phyloP scores from a whole-genome alignment of 2,113 vertebrate genomes.

The Taurulus bubalis region DNA sequence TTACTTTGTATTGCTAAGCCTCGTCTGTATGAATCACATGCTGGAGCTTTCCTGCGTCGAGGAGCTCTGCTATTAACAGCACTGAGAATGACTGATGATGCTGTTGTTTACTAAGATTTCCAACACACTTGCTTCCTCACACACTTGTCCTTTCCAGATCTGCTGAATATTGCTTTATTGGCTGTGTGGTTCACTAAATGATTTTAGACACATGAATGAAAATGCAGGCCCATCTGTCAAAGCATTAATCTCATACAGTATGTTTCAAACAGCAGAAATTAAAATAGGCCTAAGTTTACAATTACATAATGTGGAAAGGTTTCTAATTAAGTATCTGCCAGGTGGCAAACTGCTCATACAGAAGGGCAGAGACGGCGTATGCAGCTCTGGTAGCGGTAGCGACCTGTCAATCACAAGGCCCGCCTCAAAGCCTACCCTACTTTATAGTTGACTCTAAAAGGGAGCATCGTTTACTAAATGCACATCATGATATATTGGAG shows the following conservation, averaged over 20 bases:
- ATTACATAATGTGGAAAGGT: background rate
- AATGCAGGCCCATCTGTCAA: background rate
- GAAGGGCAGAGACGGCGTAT: background rate
- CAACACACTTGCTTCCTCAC: constrained; percentile 34
- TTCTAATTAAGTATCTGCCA: background rate
- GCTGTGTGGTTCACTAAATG: background rate
- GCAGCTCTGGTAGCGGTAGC: too few relatives aligned
- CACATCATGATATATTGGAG: too few relatives aligned
- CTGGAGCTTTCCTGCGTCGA: background rate
- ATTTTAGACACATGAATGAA: background rate
- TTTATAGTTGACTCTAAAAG: too few relatives aligned
- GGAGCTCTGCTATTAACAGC: constrained; percentile 36
- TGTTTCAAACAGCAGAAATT: too few relatives aligned
- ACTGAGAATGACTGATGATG: constrained; percentile 1
- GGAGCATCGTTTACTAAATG: too few relatives aligned
- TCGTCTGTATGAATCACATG: constrained; percentile 17
- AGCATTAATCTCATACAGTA: background rate
- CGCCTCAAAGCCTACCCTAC: too few relatives aligned
- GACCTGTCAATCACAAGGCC: too few relatives aligned
- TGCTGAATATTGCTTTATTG: background rate
- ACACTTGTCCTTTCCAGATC: background rate
- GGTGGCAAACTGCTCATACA: background rate
- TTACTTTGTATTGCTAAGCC: constrained; percentile 34
- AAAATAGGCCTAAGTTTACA: background rate
- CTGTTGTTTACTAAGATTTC: constrained; percentile 2